These are phyloP conservation scores for Pterois miles DNA, from an alignment of 2,797 vertebrate genomes.

Conservation along the genomic window DNA sequence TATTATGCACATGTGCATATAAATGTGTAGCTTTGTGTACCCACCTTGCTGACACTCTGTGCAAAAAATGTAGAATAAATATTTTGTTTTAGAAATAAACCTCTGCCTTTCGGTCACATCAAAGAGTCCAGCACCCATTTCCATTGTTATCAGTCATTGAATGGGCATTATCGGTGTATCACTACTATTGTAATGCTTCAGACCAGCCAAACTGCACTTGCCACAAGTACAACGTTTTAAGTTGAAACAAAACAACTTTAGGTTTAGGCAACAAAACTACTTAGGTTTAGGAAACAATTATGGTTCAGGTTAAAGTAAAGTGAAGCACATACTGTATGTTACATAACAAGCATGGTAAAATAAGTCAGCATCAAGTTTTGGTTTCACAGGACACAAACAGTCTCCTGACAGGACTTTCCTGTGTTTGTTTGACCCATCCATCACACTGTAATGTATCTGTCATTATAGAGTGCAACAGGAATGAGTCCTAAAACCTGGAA, in stretches of 20 bases:
- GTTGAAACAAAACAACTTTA: neutral
- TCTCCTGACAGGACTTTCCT: no score
- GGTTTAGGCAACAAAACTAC: neutral
- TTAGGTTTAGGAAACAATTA: no score
- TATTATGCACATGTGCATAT: constrained; percentile 13
- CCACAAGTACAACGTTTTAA: neutral
- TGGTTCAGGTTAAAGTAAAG: no score
- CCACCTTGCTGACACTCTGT: neutral
- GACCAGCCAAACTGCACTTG: neutral
- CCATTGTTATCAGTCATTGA: neutral
- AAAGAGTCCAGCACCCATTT: neutral
- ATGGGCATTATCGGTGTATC: neutral
- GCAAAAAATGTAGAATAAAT: neutral
- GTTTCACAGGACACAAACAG: no score
- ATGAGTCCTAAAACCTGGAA: no score
- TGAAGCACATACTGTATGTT: fast-evolving
- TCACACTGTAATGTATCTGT: no score
- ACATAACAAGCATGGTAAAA: no score
- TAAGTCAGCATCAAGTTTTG: no score
- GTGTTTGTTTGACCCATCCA: no score
- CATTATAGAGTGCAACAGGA: no score
- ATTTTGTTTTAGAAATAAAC: neutral
- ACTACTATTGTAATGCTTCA: neutral
- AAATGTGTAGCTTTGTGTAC: neutral
- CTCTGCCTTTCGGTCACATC: neutral